Conservation (phyloP, 1,140 invertebrate genomes). For the Penaeus vannamei region DNA sequence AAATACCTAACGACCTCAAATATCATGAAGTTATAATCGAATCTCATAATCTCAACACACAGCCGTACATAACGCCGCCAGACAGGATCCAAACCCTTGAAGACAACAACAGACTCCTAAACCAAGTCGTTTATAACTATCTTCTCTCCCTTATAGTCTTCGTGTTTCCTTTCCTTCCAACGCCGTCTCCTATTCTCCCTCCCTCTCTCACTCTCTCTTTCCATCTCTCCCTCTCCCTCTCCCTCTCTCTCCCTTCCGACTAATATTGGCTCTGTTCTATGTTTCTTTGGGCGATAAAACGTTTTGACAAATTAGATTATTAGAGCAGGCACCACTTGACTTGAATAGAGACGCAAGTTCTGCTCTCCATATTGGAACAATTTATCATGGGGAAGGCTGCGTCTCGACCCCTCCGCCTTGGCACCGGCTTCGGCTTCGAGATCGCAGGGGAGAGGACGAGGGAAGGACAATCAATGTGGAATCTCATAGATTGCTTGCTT, state of each 20-base stretch:
- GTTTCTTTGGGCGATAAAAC: slow-evolving; percentile 69
- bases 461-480: background rate
- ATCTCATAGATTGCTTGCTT: background rate
- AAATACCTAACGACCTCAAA: no score
- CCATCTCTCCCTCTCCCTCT: background rate
- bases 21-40: no score
- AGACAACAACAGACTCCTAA: no score
- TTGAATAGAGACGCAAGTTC: slow-evolving; percentile 64
- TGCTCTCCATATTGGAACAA: slow-evolving; percentile 63
- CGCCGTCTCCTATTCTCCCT: slow-evolving; percentile 4
- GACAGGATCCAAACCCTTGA: no score
- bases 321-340: slow-evolving; percentile 67
- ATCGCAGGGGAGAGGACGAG: background rate
- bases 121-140: no score
- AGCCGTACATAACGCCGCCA: no score
- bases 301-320: slow-evolving; percentile 69
- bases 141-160: background rate
- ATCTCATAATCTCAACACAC: no score
- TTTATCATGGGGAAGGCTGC: slow-evolving; percentile 54
- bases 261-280: slow-evolving; percentile 67
- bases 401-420: background rate
- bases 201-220: background rate
- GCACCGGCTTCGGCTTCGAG: background rate
- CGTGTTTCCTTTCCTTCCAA: background rate
- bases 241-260: slow-evolving; percentile 16